Base-by-base conservation (phyloP, 1,140 invertebrate genomes). In the Scaptomyza hsui region DNA sequence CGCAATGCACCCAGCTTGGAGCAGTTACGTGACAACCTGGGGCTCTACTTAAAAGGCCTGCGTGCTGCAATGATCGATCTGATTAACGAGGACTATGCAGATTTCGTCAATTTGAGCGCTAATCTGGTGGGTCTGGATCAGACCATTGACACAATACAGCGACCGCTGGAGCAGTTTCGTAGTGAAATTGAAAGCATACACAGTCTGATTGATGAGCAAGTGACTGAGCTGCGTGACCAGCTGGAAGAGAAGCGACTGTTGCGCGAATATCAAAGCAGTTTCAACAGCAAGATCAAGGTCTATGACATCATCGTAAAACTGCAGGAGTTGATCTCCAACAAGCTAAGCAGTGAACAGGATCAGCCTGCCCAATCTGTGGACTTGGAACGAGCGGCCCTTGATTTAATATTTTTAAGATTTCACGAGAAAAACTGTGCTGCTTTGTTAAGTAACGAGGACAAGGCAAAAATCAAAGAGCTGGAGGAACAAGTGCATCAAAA, bases 51-150 rank as follows among this genome's bases (percentile, higher is more conserved):
- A 26, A 98, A 98, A 92, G 94, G 97, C 10, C 92, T 99, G 4
- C 93, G 97, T 75, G 95, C 96, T 72, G 96, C 97, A 1, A 97
- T 99, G 96, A 97, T 99, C 70, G 97, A 99, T 92, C 93, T 99
- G 0, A 99, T 99, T 60, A 99, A 99, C 92, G 96, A 98, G 91
- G 98, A 99, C 90, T 99, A 99, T 92, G 96, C 96, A 2, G 98
- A 99, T 92, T 99, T 99, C 93, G 97, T 99, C 5, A 98, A 98
- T 92, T 92, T 99, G 37, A 99, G 98, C 24, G 97, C 97, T 16
- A 98, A 98, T 92, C 92, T 99, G 68, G 97, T 98, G 82, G 97
- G 97, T 1, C 93, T 98, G 49, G 97, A 98, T 91, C 96, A 97
- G 90, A 94, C 95, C 4, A 97, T 99, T 59, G 93, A 94, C 59